phyloP scores from a whole-genome alignment of 2,797 vertebrate species.

The Cercopithecus hamlyni region DNA sequence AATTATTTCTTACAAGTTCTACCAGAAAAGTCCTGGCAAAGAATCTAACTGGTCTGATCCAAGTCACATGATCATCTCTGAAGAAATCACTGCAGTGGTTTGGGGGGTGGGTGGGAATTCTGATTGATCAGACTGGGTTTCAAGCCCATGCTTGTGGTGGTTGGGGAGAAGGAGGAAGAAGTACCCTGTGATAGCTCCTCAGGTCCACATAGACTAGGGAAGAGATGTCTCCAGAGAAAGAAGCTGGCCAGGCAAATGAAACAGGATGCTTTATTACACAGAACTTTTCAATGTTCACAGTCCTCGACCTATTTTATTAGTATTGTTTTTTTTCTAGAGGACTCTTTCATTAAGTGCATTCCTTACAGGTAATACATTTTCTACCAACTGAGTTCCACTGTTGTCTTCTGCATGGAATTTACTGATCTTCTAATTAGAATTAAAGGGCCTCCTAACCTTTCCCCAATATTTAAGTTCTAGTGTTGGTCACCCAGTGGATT shows the following conservation, averaged over 20 bases:
- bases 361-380: neutral
- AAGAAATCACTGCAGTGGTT: neutral
- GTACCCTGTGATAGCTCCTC: neutral
- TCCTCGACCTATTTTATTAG: slow-evolving; percentile 37
- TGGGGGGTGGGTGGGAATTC: neutral
- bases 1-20: neutral
- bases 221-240: slow-evolving; percentile 4
- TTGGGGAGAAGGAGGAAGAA: neutral
- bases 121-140: neutral
- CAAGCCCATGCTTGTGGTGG: neutral
- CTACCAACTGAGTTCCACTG: neutral
- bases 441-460: slow-evolving; percentile 56
- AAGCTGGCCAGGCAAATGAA: neutral
- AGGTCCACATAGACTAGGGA: neutral
- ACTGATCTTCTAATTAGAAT: slow-evolving; percentile 70
- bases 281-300: neutral
- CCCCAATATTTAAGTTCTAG: slow-evolving; percentile 21
- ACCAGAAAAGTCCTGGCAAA: neutral
- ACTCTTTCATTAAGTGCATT: slow-evolving; percentile 61
- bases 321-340: slow-evolving; percentile 46
- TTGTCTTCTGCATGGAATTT: slow-evolving; percentile 55
- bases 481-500: slow-evolving; percentile 18
- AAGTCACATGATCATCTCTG: neutral
- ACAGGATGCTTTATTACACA: neutral
- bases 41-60: neutral